phyloP scores from a whole-genome alignment of 2,113 vertebrate genomes.

The Brachionichthys hirsutus region DNA sequence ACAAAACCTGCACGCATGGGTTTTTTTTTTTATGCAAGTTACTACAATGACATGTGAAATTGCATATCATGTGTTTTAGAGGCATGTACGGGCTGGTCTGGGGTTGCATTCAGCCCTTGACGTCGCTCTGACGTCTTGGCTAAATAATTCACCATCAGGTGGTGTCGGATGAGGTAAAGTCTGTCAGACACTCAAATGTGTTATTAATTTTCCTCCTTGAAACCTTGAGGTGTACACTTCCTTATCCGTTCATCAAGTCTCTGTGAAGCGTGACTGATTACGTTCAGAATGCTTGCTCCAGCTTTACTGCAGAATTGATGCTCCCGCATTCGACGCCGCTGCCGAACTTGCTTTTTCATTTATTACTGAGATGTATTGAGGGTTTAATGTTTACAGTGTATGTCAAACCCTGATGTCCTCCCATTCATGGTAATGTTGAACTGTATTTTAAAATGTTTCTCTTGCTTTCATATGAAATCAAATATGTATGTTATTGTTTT shows the following conservation, averaged over 20 bases:
- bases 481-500: too few relatives aligned
- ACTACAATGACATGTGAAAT: neutral
- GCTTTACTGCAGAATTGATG: conserved; percentile 41
- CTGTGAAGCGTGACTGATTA: conserved; percentile 46
- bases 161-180: conserved; percentile 29
- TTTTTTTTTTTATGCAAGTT: neutral
- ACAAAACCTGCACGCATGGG: neutral
- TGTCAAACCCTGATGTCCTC: neutral
- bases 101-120: conserved; percentile 10
- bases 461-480: neutral
- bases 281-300: conserved; percentile 29
- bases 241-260: conserved; percentile 47
- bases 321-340: neutral
- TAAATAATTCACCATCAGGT: conserved; percentile 43
- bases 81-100: neutral
- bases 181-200: conserved; percentile 50
- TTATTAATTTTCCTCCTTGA: conserved; percentile 59
- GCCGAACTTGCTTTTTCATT: conserved; percentile 17
- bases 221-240: conserved; percentile 41
- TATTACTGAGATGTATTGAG: conserved; percentile 23
- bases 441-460: neutral
- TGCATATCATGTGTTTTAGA: neutral
- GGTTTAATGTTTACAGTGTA: neutral
- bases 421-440: neutral
- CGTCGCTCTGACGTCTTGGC: neutral